Evolutionary conservation across 1,140 invertebrate genomes (phyloP), one percentile per base, ranked within the genome.

Genomic region (Latrodectus geometricus): DNA sequence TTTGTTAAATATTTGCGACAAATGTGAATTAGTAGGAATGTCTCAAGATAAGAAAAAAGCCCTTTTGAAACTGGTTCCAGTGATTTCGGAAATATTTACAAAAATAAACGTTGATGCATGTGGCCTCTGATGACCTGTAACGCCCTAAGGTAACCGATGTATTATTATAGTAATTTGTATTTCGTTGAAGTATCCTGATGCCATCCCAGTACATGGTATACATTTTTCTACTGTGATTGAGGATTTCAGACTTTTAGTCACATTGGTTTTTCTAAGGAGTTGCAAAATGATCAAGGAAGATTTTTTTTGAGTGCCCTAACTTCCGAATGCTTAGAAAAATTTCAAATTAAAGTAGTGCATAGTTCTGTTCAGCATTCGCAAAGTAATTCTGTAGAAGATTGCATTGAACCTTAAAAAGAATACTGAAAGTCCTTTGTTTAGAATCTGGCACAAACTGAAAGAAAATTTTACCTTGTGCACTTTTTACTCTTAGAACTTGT

Each of bases 91-190:
- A 35, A 35, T 5, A 35, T 35, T 35, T 35, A 35, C 35, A 35
- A 35, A 35, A 35, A 35, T 35, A 35, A 35, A 35, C 1, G 35
- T 5, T 35, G 1, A 35, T 35, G 5, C 35, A 54, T 23, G 20
- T 50, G 56, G 81, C 23, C 56, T 70, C 20, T 52, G n/a, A n/a
- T n/a, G 74, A 8, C 81, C 56, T 8, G 23, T 76, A 15, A 84
- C 23, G 20, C 3, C 61, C 35, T 8, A 0, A 50, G 70, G 21
- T 9, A 84, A 35, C 5, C 15, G 21, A 54, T 65, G 65, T 54
- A 17, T 78, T 11, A 65, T 78, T 23, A 78, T 21, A 9, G 76
- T 11, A 35, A 52, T 80, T n/a, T 80, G 78, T n/a, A 69, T 80
- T 65, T 21, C 48, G 0, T 70, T 3, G 48, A 74, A 65, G 65